Percentiles rank a stretch among this genome's conserved stretches.
These are phyloP conservation scores for Argyresthia goedartella DNA, from an alignment of 2,888 invertebrate species.

Conservation along the genomic window DNA sequence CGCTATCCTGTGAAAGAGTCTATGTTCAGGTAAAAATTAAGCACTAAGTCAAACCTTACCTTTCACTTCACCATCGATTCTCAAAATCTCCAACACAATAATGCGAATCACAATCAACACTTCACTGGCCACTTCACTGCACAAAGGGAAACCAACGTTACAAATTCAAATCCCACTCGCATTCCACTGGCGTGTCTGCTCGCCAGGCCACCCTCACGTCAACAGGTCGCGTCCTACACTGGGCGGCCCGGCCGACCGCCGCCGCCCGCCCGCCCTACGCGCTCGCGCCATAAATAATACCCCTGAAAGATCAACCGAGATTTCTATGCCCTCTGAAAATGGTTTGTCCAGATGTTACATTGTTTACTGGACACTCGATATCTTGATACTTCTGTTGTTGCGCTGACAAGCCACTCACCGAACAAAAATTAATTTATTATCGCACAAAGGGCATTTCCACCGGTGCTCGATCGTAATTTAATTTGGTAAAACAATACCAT, in stretches of 20 bases:
- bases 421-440: not conserved
- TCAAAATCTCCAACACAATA: not conserved
- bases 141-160: not conserved
- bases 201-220: slow-evolving; percentile 53
- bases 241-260: slow-evolving; percentile 28
- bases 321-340: slow-evolving; percentile 58
- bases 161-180: slow-evolving; percentile 1
- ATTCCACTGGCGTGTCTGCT: slow-evolving; percentile 15
- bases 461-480: too few relatives aligned
- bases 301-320: slow-evolving; percentile 51
- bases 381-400: not conserved
- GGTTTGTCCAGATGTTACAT: slow-evolving; percentile 39
- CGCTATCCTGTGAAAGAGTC: too few relatives aligned
- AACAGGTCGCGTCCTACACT: slow-evolving; percentile 67
- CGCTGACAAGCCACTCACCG: not conserved
- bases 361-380: slow-evolving; percentile 19
- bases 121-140: not conserved
- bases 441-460: not conserved
- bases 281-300: slow-evolving; percentile 68
- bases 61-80: not conserved
- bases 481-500: too few relatives aligned
- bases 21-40: not conserved
- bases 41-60: not conserved
- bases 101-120: not conserved
- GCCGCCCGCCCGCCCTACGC: slow-evolving; percentile 20